Evolutionary conservation across 2,888 invertebrate species (phyloP).

Genomic region (Ditylenchus weischeri): DNA sequence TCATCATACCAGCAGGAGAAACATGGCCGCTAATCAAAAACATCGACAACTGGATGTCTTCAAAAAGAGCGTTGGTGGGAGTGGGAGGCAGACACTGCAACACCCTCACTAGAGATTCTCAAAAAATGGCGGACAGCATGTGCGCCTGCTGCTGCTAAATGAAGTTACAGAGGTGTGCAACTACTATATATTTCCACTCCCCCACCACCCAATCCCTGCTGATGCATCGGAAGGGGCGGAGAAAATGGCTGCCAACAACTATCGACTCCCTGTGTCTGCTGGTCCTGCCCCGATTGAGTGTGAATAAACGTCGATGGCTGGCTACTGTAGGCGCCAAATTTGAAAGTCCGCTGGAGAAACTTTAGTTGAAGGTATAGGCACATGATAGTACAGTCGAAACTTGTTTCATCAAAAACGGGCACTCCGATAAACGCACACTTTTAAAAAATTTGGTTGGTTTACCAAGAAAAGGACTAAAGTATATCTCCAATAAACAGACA

Average conservation of each 20-base stretch:
- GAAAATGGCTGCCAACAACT: constrained; percentile 10
- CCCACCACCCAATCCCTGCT: not conserved
- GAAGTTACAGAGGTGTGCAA: not conserved
- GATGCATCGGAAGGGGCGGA: not conserved
- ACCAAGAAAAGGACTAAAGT: too few species aligned
- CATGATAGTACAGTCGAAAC: too few species aligned
- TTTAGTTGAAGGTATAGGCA: too few species aligned
- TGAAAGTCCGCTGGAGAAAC: too few species aligned
- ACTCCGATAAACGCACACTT: too few species aligned
- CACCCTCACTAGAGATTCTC: not conserved
- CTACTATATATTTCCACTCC: not conserved
- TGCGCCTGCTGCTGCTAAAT: constrained; percentile 8
- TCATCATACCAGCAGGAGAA: not conserved
- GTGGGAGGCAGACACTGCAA: constrained; percentile 9
- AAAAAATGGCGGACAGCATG: constrained; percentile 8
- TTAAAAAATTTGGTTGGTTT: too few species aligned
- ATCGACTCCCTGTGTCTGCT: not conserved
- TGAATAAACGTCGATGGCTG: not conserved
- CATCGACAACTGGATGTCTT: not conserved
- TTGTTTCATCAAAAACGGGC: too few species aligned
- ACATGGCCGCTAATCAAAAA: constrained; percentile 10
- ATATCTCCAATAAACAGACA: too few species aligned
- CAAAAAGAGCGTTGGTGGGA: constrained; percentile 2
- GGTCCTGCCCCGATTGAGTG: constrained; percentile 1
- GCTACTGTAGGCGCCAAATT: not conserved